These are phyloP conservation scores for Phortica variegata DNA, from an alignment of 1,140 invertebrate genomes.

Conservation along the genomic window DNA sequence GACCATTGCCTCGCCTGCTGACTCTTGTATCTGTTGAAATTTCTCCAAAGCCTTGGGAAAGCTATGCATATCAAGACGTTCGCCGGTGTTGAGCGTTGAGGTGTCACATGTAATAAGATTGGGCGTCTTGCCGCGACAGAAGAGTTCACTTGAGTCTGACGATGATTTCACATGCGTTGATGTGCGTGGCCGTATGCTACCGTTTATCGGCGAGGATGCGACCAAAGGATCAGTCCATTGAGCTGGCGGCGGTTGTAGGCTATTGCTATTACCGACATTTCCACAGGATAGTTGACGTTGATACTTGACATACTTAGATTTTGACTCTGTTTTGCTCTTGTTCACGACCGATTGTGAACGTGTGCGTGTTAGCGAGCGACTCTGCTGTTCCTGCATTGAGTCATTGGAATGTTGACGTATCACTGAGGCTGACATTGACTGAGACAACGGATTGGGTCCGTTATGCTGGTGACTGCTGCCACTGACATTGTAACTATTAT, in stretches of 20 bases:
- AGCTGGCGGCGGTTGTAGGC: too few species aligned
- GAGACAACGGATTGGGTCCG: slow-evolving; percentile 57
- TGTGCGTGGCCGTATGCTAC: slow-evolving; percentile 30
- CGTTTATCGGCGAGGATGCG: slow-evolving; percentile 22
- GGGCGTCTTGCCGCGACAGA: background rate
- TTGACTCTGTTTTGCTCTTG: slow-evolving; percentile 16
- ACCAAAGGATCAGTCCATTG: slow-evolving; percentile 32
- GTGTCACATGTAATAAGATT: slow-evolving; percentile 39
- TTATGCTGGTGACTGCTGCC: slow-evolving; percentile 13
- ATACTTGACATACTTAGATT: background rate
- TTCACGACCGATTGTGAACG: slow-evolving; percentile 47
- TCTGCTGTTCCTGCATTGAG: slow-evolving; percentile 7
- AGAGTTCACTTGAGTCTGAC: background rate
- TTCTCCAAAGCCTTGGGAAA: slow-evolving; percentile 47
- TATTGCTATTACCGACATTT: slow-evolving; percentile 10
- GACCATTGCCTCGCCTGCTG: slow-evolving; percentile 67
- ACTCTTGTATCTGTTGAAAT: slow-evolving; percentile 63
- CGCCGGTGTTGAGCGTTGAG: slow-evolving; percentile 19
- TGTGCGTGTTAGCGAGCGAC: slow-evolving; percentile 27
- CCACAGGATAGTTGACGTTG: slow-evolving; percentile 19
- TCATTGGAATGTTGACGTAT: slow-evolving; percentile 31
- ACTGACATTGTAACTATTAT: slow-evolving; percentile 12
- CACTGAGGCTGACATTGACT: slow-evolving; percentile 62
- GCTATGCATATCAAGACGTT: slow-evolving; percentile 22
- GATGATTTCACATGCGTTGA: slow-evolving; percentile 35